These are phyloP conservation scores for Lutjanus campechanus DNA, from an alignment of 2,797 vertebrate species.

Conservation along the genomic window DNA sequence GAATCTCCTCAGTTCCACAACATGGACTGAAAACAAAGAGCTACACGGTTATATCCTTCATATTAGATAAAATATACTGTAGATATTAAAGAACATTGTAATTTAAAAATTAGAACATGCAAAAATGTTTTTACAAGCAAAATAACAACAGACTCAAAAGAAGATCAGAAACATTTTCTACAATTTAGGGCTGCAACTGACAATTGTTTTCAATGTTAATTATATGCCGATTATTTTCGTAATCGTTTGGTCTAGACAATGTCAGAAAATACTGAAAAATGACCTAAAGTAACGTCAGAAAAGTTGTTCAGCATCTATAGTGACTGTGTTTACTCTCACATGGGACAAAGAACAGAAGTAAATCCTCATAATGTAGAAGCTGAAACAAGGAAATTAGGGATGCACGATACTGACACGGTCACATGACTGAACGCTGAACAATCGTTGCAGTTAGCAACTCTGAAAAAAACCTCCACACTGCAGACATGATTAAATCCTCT, in stretches of 20 bases:
- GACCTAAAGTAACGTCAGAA: neutral
- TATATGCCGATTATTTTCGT: neutral
- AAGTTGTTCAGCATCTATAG: neutral
- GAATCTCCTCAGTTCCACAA: slow-evolving; percentile 16
- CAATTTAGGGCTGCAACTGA: slow-evolving; percentile 2
- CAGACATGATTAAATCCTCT: no score
- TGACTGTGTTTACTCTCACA: neutral
- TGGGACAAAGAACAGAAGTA: neutral
- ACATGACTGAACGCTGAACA: no score
- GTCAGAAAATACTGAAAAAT: neutral
- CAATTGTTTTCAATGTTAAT: neutral
- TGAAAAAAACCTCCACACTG: no score
- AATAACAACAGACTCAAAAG: slow-evolving; percentile 15
- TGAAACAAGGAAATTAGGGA: neutral
- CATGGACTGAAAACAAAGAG: neutral
- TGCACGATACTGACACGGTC: no score
- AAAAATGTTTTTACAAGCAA: slow-evolving; percentile 27
- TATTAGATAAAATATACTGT: neutral
- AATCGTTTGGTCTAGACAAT: neutral
- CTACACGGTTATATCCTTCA: neutral
- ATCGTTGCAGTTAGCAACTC: no score
- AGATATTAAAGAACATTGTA: neutral
- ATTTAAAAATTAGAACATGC: slow-evolving; percentile 25
- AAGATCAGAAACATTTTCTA: neutral
- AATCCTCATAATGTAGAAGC: neutral